Conservation (phyloP, 2,888 invertebrate genomes). For the Chrysina gloriosa region DNA sequence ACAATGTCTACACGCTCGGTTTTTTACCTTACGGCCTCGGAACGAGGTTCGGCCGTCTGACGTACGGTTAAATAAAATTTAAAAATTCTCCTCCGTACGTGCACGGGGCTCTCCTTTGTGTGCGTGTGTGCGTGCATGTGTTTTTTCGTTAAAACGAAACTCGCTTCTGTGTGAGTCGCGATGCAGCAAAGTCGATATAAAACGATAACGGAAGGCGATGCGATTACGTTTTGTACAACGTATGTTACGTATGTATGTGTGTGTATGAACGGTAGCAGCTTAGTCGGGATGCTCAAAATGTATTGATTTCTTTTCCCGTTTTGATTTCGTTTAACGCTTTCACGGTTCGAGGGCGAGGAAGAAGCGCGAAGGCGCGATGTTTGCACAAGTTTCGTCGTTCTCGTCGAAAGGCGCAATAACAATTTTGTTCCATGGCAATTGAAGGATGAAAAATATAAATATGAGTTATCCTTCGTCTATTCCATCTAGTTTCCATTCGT, state of each 20-base stretch:
- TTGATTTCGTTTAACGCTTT: not conserved
- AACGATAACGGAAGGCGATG: slow-evolving; percentile 17
- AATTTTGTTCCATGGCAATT: too few relatives aligned
- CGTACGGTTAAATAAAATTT: slow-evolving; percentile 35
- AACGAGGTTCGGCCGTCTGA: slow-evolving; percentile 18
- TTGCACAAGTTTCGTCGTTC: not conserved
- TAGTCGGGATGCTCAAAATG: not conserved
- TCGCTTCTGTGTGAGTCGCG: slow-evolving; percentile 1
- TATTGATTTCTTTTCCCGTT: not conserved
- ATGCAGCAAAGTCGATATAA: slow-evolving; percentile 12
- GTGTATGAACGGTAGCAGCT: not conserved
- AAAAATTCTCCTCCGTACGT: slow-evolving; percentile 2
- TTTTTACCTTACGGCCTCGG: slow-evolving; percentile 41
- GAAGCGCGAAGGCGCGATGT: not conserved
- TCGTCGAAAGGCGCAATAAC: too few relatives aligned
- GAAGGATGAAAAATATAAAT: too few relatives aligned
- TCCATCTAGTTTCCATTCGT: too few relatives aligned
- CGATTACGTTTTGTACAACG: not conserved
- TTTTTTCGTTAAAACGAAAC: slow-evolving; percentile 2
- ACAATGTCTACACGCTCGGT: slow-evolving; percentile 43
- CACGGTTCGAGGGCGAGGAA: not conserved
- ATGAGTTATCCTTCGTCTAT: too few relatives aligned
- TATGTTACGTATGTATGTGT: not conserved
- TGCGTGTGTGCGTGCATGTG: not conserved
- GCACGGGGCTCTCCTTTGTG: not conserved